These are phyloP conservation scores for Prorops nasuta DNA, from an alignment of 1,140 invertebrate species.

Conservation along the genomic window DNA sequence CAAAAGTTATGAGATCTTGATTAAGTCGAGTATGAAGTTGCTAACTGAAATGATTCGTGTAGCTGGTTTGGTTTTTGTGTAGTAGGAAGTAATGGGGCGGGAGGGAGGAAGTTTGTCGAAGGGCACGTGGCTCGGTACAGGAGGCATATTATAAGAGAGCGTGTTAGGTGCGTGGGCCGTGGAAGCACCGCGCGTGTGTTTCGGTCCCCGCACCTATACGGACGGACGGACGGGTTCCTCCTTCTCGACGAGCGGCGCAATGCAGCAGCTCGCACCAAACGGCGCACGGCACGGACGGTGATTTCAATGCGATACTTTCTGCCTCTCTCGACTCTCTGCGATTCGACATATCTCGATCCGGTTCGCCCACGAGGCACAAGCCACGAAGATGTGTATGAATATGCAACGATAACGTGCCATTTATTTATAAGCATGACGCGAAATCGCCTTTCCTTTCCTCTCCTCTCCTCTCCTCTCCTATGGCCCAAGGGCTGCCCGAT, in stretches of 20 bases:
- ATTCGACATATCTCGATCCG: conserved; percentile 44
- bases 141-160: conserved; percentile 21
- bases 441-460: conserved; percentile 30
- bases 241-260: no score
- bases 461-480: no score
- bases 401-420: conserved; percentile 41
- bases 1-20: no score
- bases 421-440: conserved; percentile 40
- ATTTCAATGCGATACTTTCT: conserved; percentile 36
- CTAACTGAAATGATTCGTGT: no score
- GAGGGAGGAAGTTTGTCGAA: not conserved
- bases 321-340: conserved; percentile 23
- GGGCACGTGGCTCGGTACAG: conserved; percentile 26
- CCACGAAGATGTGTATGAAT: conserved; percentile 34
- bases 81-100: not conserved
- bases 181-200: conserved; percentile 15
- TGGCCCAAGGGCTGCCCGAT: no score
- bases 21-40: no score
- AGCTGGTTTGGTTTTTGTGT: conserved; percentile 10
- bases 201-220: no score
- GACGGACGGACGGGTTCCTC: no score
- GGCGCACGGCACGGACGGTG: no score
- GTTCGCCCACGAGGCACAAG: conserved; percentile 34
- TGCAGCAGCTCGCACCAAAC: no score
- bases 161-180: conserved; percentile 31